Evolutionary conservation across 2,888 invertebrate species (phyloP).

Genomic region (Phorcus lineatus): DNA sequence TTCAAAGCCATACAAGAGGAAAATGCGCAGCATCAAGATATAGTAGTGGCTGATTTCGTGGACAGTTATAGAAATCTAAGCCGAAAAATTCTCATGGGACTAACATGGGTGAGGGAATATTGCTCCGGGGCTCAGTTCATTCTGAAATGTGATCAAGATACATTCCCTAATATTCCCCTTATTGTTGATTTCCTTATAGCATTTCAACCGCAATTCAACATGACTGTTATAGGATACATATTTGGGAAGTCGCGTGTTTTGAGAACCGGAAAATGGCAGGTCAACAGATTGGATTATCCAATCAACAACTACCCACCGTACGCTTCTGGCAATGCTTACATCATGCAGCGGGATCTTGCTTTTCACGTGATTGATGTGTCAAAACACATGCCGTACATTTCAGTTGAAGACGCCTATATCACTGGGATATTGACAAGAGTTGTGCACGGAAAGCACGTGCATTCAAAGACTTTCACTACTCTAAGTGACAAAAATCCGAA

Average conservation of each 20-base stretch:
- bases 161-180: not conserved
- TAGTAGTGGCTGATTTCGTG: not conserved
- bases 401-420: not conserved
- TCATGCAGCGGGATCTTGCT: not conserved
- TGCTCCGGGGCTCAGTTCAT: not conserved
- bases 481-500: not conserved
- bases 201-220: not conserved
- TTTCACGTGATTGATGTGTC: not conserved
- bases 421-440: not conserved
- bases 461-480: not conserved
- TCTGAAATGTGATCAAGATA: not conserved
- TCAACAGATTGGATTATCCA: not conserved
- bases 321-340: not conserved
- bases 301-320: not conserved
- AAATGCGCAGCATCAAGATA: not conserved
- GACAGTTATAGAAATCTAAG: constrained; percentile 1
- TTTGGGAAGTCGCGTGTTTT: not conserved
- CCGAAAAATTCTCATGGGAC: not conserved
- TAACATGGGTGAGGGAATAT: not conserved
- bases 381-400: not conserved
- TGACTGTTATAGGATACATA: not conserved
- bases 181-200: not conserved
- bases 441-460: not conserved
- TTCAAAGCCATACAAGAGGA: not conserved
- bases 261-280: not conserved